Evolutionary conservation across 2,113 vertebrate species (phyloP).

Genomic region (Crypturellus undulatus): DNA sequence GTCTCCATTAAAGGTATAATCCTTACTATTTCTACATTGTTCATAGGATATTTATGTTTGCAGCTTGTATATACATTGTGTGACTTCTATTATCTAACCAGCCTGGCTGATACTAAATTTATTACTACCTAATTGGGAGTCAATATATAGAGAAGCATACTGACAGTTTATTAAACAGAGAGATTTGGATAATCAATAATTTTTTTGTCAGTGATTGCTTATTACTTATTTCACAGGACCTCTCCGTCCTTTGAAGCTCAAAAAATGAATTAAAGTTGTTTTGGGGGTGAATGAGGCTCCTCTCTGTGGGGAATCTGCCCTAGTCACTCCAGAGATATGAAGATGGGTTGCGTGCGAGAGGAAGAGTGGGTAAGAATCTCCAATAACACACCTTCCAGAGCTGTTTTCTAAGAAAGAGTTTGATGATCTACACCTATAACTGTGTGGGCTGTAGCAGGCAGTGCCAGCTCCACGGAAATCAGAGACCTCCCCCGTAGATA

Average conservation of each 20-base stretch:
- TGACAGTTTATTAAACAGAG: background rate
- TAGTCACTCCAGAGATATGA: background rate
- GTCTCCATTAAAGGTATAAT: background rate
- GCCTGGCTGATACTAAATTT: background rate
- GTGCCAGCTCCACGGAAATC: background rate
- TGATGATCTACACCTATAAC: background rate
- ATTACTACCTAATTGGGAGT: background rate
- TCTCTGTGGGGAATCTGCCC: background rate
- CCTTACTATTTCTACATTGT: background rate
- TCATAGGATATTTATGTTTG: background rate
- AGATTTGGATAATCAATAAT: background rate
- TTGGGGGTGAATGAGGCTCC: background rate
- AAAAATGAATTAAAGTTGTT: background rate
- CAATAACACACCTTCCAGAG: background rate
- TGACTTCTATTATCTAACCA: background rate
- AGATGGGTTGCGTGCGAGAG: background rate
- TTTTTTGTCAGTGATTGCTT: background rate
- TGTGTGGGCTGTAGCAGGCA: background rate
- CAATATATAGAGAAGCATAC: background rate
- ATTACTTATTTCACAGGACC: background rate
- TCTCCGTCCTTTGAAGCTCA: background rate
- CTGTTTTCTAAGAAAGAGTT: background rate
- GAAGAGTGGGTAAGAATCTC: background rate
- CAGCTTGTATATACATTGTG: background rate
- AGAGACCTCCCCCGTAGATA: background rate